A percentile compares a stretch with the other conserved stretches of the same genome.
Evolutionary conservation across 2,113 vertebrate species (phyloP).

Genomic region (Lathamus discolor): DNA sequence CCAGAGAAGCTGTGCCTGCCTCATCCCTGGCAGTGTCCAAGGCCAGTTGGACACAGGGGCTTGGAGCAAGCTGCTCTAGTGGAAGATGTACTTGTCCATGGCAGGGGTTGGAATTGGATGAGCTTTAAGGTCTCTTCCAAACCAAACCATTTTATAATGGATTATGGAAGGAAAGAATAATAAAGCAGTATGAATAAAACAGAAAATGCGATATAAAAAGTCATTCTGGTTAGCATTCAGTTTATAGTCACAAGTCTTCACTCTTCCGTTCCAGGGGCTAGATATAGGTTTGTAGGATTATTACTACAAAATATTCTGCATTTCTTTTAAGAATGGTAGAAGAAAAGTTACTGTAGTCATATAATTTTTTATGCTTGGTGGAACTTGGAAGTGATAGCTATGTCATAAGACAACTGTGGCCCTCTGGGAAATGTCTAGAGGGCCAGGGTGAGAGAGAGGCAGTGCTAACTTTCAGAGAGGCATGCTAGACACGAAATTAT

Average conservation of each 20-base stretch:
- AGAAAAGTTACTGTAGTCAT: background rate
- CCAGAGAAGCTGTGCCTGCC: background rate
- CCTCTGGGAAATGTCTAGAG: background rate
- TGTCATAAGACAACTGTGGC: background rate
- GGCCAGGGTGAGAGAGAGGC: background rate
- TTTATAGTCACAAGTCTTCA: background rate
- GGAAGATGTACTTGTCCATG: background rate
- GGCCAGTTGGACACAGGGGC: background rate
- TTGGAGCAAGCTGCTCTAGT: background rate
- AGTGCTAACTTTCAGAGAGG: background rate
- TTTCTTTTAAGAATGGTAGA: background rate
- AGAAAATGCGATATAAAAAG: background rate
- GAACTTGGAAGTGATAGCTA: conserved; percentile 5
- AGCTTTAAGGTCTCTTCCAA: background rate
- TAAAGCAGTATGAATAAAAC: background rate
- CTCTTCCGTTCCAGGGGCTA: background rate
- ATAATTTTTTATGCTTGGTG: conserved; percentile 7
- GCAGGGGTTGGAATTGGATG: background rate
- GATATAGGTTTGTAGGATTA: background rate
- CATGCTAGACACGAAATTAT: background rate
- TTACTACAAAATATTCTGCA: background rate
- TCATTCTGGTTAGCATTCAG: background rate
- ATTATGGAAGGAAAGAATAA: background rate
- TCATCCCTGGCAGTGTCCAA: background rate
- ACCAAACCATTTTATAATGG: background rate